Base-by-base conservation (phyloP, 2,797 vertebrate species). In the Onychomys torridus region DNA sequence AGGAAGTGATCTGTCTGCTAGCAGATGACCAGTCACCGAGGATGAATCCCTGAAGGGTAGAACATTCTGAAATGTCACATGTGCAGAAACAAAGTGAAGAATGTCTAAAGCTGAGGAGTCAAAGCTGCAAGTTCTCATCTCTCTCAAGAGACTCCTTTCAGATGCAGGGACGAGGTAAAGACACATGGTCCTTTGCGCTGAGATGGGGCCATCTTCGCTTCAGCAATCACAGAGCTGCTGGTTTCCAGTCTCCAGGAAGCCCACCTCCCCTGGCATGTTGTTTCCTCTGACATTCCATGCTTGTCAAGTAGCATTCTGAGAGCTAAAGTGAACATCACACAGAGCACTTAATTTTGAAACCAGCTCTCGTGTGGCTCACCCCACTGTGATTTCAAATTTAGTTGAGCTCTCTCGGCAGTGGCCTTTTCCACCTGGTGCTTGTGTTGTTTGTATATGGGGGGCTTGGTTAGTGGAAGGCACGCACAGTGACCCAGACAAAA, bases 281-380 rank as follows among this genome's bases (percentile, higher is more conserved):
- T 78, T 97, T 91, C 75, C 78, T 86, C 89, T 85, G 83, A 84
- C 32, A 61, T 34, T 85, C 67, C 90, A 43, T 16, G 32, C 76
- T 85, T 95, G 83, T 97, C 83, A 95, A 94, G 57, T 37, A 89
- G 71, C 34, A 23, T 96, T 94, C 76, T 29, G 14, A 59, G 52
- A 93, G 71, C 96, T 77, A 71, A 96, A 93, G 75, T 8, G 73
- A 97, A 63, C 82, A 43, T 96, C 91, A 61, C n/a, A 87, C 43
- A 88, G 95, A 77, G 40, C 67, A 6, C 93, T 97, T 91, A 89
- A 83, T 95, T 92, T 69, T 90, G 93, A 96, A 97, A 95, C 63
- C 90, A 81, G 55, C 25, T 95, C 91, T 91, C 89, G 63, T 55
- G 77, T 90, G 91, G 69, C 85, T 92, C 17, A 14, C 94, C 95